Evolutionary conservation across 2,888 invertebrate species (phyloP), one percentile per base, ranked within the genome.

Genomic region (Cynaeus angustus): DNA sequence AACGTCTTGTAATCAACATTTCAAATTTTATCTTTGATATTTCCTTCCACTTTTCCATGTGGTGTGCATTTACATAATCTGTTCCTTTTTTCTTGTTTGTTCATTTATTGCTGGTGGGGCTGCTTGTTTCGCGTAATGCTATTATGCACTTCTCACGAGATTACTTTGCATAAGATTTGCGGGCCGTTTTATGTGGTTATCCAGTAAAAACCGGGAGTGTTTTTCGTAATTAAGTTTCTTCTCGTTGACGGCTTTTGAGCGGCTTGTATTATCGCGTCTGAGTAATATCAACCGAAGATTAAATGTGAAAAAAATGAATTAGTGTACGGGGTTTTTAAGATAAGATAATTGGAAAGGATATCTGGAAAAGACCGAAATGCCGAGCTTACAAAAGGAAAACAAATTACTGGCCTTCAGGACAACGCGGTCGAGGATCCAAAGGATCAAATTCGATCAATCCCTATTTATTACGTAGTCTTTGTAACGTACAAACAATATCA

Each of bases 211-310:
- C 56, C 72, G 71, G 68, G 75, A 79, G 78, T 79, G 77, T 78
- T 80, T 78, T 79, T 75, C 75, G 76, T 79, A 80, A 80, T 80
- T 79, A 79, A 79, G 78, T 79, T 80, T 77, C 74, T 71, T 73
- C 73, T 66, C 74, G 75, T 74, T 74, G 78, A 75, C 78, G 71
- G 68, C 50, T 70, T 74, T 74, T 69, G 72, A 74, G 72, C 70
- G 72, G 64, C 67, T 70, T 65, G 48, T 72, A 72, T 74, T 73
- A 72, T 68, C 73, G 59, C 64, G 64, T 64, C 61, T 61, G 56
- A 12, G 55, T 55, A 55, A 62, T 68, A 66, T 71, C 43, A 52
- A 43, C 43, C 13, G 16, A 26, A 55, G 65, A 66, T 58, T 56
- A 64, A 68, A 62, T 55, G 16, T 33, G 14, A 52, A 62, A 59